Base-by-base conservation (phyloP, 2,113 vertebrate genomes). In the Xerus inauris region DNA sequence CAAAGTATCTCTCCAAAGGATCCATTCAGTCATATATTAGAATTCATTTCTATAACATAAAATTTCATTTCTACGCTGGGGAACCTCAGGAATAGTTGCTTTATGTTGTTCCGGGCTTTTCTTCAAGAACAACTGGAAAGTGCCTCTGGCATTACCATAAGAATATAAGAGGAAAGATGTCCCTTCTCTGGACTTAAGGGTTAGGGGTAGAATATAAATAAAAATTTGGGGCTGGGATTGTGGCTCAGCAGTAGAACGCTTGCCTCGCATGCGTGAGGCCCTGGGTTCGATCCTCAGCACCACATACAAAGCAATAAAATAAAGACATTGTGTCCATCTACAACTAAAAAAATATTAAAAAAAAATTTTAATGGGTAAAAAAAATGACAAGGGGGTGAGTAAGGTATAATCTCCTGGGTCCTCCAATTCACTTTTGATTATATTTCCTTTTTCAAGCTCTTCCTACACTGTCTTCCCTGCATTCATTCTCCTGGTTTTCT, bases 1-100 rank as follows among this genome's bases (percentile, higher is more conserved):
- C 65, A 94, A 98, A 96, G 45, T 79, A 92, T 94, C 97, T 97
- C 89, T 98, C 97, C 80, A 96, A 97, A 96, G 91, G 96, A 97
- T 69, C 69, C 92, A 80, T 77, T 96, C 95, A 92, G 92, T 94
- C 96, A 59, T 96, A 87, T 95, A 87, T 97, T 97, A 98, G 95
- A 96, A 67, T 94, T 97, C 40, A 93, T 80, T 97, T 97, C 89
- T 94, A 28, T 95, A 97, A 90, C 69, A 57, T 97, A 96, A 98
- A 98, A 97, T 97, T 7, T 40, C 88, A 97, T 80, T 96, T 97
- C 97, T 94, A 94, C 95, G 92, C 42, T 71, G 57, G 80, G 73
- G 97, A 88, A 90, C 76, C 76, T 96, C 88, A 51, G 80, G 94
- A 95, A 95, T 49, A 35, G 51, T 95, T 96, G 92, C 94, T 93